Base-by-base conservation (phyloP, 2,113 vertebrate species). In the Stigmatopora nigra region DNA sequence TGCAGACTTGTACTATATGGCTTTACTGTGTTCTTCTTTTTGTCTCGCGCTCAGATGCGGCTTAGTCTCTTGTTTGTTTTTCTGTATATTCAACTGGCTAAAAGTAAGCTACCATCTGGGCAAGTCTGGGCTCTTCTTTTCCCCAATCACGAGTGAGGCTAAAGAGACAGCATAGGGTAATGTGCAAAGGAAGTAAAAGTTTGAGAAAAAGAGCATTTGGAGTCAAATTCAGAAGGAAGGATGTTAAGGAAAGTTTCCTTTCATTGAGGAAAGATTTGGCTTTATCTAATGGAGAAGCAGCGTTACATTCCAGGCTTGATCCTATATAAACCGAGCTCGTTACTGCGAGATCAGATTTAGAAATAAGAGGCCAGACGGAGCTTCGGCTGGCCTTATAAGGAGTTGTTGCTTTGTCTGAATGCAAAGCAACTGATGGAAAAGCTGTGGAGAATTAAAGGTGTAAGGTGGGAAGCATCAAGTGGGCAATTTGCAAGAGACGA, bases 231-330 rank as follows among this genome's bases (percentile, higher is more conserved):
- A 56, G 13, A 31, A 22, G 22, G 53, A 22, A 25, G 53, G 2
- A 31, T 8, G 53, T 56, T 56, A 5, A 56, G 20, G 53, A 56
- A 56, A 56, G 60, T 56, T 15, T 31, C 13, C 22, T 15, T 41
- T 41, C 25, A 31, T 55, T 22, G 52, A 11, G 20, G 12, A 56
- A 15, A 22, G 22, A 8, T 31, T 25, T 2, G 14, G 22, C 53
- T 22, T 22, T 22, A 56, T 13, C 53, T 22, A 31, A 56, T 56
- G 53, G 9, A 20, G 19, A 20, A 17, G 60, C 19, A 44, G 44
- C 19, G n/a, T 61, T 5, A 46, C 60, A 61, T 61, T 61, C 41
- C 60, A 46, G 19, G 38, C 60, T 61, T 41, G 41, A 61, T 61
- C 60, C 38, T 41, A n/a, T 44, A 56, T 61, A 61, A 61, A 61